Percentiles rank a stretch among this genome's conserved stretches.
phyloP scores from a whole-genome alignment of 2,113 vertebrate species.

The Ciconia stormi region DNA sequence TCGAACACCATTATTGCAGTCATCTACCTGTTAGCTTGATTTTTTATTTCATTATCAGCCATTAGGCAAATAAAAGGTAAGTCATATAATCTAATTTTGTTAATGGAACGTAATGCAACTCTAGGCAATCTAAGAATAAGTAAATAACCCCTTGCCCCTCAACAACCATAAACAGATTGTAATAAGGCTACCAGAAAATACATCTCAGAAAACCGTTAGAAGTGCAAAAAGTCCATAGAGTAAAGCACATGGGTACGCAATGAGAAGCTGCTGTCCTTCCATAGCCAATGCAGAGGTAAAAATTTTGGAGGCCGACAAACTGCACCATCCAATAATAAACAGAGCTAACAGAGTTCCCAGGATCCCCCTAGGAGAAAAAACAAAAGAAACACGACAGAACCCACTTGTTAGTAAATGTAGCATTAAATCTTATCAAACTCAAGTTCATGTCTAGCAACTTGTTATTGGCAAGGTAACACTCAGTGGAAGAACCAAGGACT shows the following conservation, averaged over 20 bases:
- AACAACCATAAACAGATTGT: not conserved
- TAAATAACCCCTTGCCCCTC: not conserved
- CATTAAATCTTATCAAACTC: not conserved
- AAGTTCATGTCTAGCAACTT: not conserved
- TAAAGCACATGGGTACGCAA: constrained; percentile 88
- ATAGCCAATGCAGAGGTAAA: constrained; percentile 86
- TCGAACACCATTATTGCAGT: not conserved
- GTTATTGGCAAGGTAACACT: not conserved
- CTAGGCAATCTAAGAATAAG: constrained; percentile 4
- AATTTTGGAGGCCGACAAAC: constrained; percentile 90
- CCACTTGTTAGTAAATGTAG: not conserved
- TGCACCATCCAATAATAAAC: constrained; percentile 84
- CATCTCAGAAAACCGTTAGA: constrained; percentile 83
- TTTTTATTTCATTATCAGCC: constrained; percentile 49
- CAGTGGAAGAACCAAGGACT: not conserved
- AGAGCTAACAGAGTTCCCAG: constrained; percentile 75
- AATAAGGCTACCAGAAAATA: not conserved
- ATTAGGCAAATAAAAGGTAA: constrained; percentile 44
- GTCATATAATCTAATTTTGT: constrained; percentile 20
- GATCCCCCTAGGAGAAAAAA: constrained; percentile 71
- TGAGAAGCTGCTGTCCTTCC: constrained; percentile 88
- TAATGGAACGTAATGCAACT: constrained; percentile 27
- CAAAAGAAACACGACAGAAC: not conserved
- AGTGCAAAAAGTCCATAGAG: constrained; percentile 90
- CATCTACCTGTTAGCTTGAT: not conserved